phyloP scores from a whole-genome alignment of 2,888 invertebrate genomes.

The Neoitamus cyanurus region DNA sequence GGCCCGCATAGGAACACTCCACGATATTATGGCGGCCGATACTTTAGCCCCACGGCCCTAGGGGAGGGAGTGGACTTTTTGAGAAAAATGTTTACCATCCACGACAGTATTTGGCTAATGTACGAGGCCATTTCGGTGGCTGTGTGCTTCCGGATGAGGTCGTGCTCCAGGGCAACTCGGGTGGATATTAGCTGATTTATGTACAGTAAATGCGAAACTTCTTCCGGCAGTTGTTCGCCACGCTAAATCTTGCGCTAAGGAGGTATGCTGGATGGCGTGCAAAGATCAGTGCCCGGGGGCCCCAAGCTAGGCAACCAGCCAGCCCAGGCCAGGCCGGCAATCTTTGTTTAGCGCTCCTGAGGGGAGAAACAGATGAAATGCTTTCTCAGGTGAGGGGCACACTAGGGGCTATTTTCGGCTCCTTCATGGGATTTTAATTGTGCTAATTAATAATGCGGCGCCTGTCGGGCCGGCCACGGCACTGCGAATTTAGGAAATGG shows the following conservation, averaged over 20 bases:
- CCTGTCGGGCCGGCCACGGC: neutral
- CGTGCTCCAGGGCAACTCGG: neutral
- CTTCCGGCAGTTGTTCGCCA: neutral
- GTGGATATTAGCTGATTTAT: slow-evolving; percentile 21
- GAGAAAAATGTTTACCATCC: slow-evolving; percentile 36
- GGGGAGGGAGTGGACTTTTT: neutral
- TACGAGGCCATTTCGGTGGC: slow-evolving; percentile 9
- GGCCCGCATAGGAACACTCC: neutral
- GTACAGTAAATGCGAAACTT: slow-evolving; percentile 32
- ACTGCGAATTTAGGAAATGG: neutral
- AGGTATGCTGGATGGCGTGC: neutral
- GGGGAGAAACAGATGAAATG: neutral
- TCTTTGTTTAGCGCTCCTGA: neutral
- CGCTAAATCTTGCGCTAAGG: neutral
- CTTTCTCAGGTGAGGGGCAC: neutral
- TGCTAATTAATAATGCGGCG: neutral
- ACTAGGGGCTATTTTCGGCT: neutral
- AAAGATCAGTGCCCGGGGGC: neutral
- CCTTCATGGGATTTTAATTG: slow-evolving; percentile 1
- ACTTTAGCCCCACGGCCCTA: neutral
- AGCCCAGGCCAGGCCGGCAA: neutral
- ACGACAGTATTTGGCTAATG: slow-evolving; percentile 33
- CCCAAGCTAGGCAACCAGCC: neutral
- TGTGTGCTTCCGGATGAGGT: slow-evolving; percentile 14
- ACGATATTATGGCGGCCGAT: neutral